Conservation (phyloP, 2,888 invertebrate genomes). For the Hesperia comma region DNA sequence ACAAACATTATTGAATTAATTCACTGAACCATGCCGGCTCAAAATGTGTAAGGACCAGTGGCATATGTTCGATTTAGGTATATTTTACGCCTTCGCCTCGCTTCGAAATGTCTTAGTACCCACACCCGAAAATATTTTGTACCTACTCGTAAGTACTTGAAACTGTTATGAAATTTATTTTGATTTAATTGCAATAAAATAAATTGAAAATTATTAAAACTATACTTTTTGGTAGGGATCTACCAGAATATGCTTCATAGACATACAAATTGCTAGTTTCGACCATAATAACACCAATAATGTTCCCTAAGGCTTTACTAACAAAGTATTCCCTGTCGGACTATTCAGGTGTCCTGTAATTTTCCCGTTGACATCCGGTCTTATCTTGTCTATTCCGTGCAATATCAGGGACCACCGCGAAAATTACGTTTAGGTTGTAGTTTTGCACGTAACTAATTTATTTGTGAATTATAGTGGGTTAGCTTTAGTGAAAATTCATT, state of each 20-base stretch:
- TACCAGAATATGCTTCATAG: too few relatives aligned
- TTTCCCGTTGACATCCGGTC: conserved; percentile 51
- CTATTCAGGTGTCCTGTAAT: conserved; percentile 51
- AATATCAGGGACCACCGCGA: background rate
- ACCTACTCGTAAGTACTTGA: too few relatives aligned
- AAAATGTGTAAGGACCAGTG: background rate
- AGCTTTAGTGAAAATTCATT: too few relatives aligned
- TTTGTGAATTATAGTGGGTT: too few relatives aligned
- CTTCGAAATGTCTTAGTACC: too few relatives aligned
- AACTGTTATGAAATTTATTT: too few relatives aligned
- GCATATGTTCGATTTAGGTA: background rate
- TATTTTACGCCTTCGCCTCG: too few relatives aligned
- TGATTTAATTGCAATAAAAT: too few relatives aligned
- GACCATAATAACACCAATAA: background rate
- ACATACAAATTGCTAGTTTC: conserved; percentile 4
- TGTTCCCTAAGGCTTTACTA: conserved; percentile 15
- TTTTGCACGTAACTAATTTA: too few relatives aligned
- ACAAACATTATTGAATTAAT: conserved; percentile 8
- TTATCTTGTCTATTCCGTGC: conserved; percentile 45
- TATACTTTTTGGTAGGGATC: too few relatives aligned
- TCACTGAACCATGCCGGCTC: background rate
- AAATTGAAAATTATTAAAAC: too few relatives aligned
- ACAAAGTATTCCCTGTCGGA: conserved; percentile 20
- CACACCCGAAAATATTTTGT: too few relatives aligned
- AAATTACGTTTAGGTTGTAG: background rate